Evolutionary conservation across 2,888 invertebrate species (phyloP), one percentile per base, ranked within the genome.

Genomic region (Acronicta aceris): DNA sequence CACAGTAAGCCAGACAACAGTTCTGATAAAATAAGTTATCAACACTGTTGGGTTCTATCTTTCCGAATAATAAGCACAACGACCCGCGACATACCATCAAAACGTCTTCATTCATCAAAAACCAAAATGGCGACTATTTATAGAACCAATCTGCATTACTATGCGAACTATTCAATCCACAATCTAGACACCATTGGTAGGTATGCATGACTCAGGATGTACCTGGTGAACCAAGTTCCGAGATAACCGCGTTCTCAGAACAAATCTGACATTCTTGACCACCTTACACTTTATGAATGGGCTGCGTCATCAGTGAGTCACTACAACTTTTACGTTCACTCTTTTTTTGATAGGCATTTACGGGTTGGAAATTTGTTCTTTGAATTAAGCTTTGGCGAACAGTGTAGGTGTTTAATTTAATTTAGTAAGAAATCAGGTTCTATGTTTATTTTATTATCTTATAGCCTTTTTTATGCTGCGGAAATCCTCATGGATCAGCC

Each of bases 161-260:
- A 40, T 17, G 56, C 36, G 8, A 71, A 75, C 36, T 42, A 47
- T 50, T 41, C 51, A 60, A 58, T 63, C 48, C 36, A 49, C 33
- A 41, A 54, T 38, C 33, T 38, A 38, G 38, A 38, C 5, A n/a
- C 38, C 38, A n/a, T 2, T n/a, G n/a, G 38, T 38, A 38, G 38
- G 57, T 71, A 59, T 60, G 52, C 54, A 65, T 81, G 79, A 81
- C 25, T 78, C 73, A 79, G 59, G 46, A 51, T 67, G 63, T 57
- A 70, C 66, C 66, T 53, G 68, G 41, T 59, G 63, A 69, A 61
- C 59, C 65, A 27, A 65, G 62, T 74, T 63, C 74, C 75, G 59
- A 81, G 79, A 81, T 75, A 79, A 68, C 51, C 68, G 49, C 16
- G 57, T 84, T 85, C 84, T 82, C 63, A 59, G 86, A 85, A 85